Conservation (phyloP, 2,888 invertebrate genomes). For the Apoda limacodes region DNA sequence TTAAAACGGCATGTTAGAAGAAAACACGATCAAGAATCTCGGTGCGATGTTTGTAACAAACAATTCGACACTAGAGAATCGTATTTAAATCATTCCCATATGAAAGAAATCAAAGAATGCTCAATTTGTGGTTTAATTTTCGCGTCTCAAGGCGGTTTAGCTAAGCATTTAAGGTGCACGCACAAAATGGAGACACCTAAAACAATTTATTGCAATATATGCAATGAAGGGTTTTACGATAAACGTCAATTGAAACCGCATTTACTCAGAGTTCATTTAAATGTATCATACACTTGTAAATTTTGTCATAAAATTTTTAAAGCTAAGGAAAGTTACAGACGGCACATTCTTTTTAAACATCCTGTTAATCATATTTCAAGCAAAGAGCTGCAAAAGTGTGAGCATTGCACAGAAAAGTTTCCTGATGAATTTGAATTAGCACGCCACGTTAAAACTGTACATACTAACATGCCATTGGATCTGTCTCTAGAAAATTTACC, state of each 20-base stretch:
- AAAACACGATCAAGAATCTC: constrained; percentile 47
- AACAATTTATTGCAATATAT: constrained; percentile 44
- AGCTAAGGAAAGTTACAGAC: constrained; percentile 49
- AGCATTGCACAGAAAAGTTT: constrained; percentile 42
- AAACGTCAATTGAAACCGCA: constrained; percentile 50
- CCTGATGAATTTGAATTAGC: constrained; percentile 49
- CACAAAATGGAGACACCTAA: constrained; percentile 50
- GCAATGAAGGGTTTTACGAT: constrained; percentile 50
- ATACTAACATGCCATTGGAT: constrained; percentile 20
- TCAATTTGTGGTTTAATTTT: constrained; percentile 50
- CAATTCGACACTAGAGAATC: constrained; percentile 43
- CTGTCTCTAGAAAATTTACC: constrained; percentile 18
- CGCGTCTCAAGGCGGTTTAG: constrained; percentile 45
- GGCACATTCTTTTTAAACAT: constrained; percentile 50
- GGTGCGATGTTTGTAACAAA: constrained; percentile 50
- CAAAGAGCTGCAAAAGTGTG: constrained; percentile 37
- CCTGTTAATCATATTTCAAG: constrained; percentile 21
- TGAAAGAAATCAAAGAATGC: constrained; percentile 45
- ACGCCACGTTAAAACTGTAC: constrained; percentile 40
- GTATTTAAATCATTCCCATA: constrained; percentile 48
- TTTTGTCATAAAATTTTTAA: constrained; percentile 48
- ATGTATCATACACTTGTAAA: constrained; percentile 47
- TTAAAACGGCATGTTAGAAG: constrained; percentile 50
- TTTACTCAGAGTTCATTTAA: constrained; percentile 48
- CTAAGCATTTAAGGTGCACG: constrained; percentile 47